A percentile compares a stretch with the other conserved stretches of the same genome.
Evolutionary conservation across 1,140 invertebrate species (phyloP).

Genomic region (Cotesia glomerata): DNA sequence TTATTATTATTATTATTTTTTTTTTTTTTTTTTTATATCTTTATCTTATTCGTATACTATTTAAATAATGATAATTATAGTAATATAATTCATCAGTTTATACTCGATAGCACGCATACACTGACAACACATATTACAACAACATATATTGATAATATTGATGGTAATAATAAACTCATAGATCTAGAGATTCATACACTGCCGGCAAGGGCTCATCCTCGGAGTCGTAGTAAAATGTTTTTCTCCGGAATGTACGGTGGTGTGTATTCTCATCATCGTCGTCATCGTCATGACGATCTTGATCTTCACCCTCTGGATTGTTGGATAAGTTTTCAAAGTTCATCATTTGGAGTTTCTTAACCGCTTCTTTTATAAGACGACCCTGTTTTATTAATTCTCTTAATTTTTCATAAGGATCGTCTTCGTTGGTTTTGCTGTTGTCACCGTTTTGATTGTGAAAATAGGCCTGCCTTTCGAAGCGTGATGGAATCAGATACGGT

Average conservation of each 20-base stretch:
- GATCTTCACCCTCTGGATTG: neutral
- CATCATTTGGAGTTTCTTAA: slow-evolving; percentile 25
- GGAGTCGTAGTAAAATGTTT: slow-evolving; percentile 49
- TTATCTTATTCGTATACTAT: neutral
- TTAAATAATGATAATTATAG: neutral
- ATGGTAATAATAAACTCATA: slow-evolving; percentile 36
- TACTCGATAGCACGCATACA: neutral
- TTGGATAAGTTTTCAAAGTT: slow-evolving; percentile 12
- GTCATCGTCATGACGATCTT: slow-evolving; percentile 57
- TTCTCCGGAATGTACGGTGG: slow-evolving; percentile 70
- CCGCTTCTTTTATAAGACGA: slow-evolving; percentile 20
- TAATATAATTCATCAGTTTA: neutral
- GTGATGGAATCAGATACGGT: slow-evolving; percentile 63
- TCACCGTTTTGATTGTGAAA: slow-evolving; percentile 5
- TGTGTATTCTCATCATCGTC: slow-evolving; percentile 65
- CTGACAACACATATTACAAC: neutral
- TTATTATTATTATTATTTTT: no score
- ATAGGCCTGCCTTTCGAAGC: neutral
- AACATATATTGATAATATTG: no score
- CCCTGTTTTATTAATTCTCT: slow-evolving; percentile 21
- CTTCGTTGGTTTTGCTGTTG: slow-evolving; percentile 6
- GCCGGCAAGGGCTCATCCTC: slow-evolving; percentile 43
- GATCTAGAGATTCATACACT: slow-evolving; percentile 44
- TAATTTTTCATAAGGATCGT: slow-evolving; percentile 33
- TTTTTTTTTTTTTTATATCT: neutral